Conservation (phyloP, 1,140 invertebrate genomes). For the Ctenoplectra terminalis region DNA sequence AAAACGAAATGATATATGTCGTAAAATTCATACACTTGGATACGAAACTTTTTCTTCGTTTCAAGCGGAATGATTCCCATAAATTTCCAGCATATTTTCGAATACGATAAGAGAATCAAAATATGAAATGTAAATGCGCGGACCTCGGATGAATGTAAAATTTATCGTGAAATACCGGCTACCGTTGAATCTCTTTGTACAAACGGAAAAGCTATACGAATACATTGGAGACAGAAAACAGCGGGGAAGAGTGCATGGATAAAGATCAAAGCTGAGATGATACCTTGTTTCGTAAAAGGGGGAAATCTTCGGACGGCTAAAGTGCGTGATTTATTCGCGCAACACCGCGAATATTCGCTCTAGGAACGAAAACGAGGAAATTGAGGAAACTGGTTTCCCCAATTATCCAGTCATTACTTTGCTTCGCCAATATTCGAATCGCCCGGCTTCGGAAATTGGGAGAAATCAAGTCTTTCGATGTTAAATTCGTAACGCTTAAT, state of each 20-base stretch:
- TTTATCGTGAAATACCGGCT: slow-evolving; percentile 20
- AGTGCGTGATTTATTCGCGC: slow-evolving; percentile 15
- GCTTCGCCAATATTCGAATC: no score
- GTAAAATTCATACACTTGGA: neutral
- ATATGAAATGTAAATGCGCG: slow-evolving; percentile 3
- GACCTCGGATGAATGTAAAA: slow-evolving; percentile 17
- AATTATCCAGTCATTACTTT: neutral
- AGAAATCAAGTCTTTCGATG: no score
- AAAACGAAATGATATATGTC: no score
- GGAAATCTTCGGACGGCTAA: slow-evolving; percentile 21
- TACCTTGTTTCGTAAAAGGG: slow-evolving; percentile 7
- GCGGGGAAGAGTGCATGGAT: no score
- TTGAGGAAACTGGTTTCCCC: neutral
- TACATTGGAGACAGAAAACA: no score
- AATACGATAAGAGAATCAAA: neutral
- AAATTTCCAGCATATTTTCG: neutral
- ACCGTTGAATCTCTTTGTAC: slow-evolving; percentile 12
- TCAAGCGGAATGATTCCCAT: neutral
- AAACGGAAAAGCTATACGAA: slow-evolving; percentile 26
- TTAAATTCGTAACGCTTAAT: no score
- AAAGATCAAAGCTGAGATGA: slow-evolving; percentile 29
- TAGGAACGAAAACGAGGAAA: neutral
- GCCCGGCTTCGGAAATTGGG: no score
- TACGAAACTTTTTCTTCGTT: neutral
- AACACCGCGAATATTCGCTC: neutral